Evolutionary conservation across 2,888 invertebrate genomes (phyloP), one percentile per base, ranked within the genome.

Genomic region (Timema cristinae): DNA sequence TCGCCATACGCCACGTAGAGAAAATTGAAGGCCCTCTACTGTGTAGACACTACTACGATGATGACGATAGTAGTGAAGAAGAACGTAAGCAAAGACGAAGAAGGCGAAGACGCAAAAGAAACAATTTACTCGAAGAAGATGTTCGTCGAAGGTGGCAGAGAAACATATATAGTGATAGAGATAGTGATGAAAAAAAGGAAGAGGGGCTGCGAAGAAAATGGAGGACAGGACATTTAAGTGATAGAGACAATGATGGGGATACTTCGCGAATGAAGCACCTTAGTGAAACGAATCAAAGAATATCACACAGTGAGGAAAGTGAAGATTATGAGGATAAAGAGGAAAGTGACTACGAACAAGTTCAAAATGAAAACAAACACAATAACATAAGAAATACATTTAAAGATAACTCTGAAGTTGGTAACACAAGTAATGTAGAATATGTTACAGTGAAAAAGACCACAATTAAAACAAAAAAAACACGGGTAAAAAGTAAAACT

Each of bases 1-100:
- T 78, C 51, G 77, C 77, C 54, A 76, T 77, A 47, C 76, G 74
- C 11, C 77, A 74, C 79, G 77, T 67, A 70, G 77, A 76, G 69
- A 76, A 47, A 79, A 79, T 48, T 16, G 76, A 74, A 10, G 75
- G 70, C 6, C 72, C 74, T n/a, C 50, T 70, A 47, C 67, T 67
- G 68, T 72, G 69, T 68, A 56, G 70, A 10, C 74, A 73, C 32
- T 69, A 73, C 54, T 71, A 71, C 50, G 32, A 48, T 16, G 70
- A 50, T 56, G 70, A 54, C 59, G 70, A 68, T 6, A 66, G 59
- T 66, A 70, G 70, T 61, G 72, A 63, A n/a, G 71, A 69, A 32
- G 68, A 68, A 13, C 71, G 69, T 52, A 50, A 47, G 50, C 50
- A 59, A 79, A 81, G 69, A 76, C 74, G 56, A 79, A 79, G 54